Percentiles rank a stretch among this genome's conserved stretches.
Evolutionary conservation across 2,797 vertebrate genomes (phyloP).

Genomic region (Carduelis carduelis): DNA sequence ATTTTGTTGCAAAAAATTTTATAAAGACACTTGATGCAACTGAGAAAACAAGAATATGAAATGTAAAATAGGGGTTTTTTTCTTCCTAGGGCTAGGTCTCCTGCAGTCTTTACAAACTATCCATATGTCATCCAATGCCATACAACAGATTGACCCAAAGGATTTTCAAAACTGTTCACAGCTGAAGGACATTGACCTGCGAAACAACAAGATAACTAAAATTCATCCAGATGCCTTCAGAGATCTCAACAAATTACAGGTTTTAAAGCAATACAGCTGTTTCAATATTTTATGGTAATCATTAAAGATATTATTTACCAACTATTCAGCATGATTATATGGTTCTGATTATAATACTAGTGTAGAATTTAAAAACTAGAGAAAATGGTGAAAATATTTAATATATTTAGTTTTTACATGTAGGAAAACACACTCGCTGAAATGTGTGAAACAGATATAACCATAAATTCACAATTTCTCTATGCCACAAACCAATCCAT

Average conservation of each 20-base stretch:
- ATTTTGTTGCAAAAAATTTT: not conserved
- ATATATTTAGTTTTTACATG: not conserved
- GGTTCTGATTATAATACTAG: not conserved
- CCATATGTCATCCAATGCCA: constrained; percentile 82
- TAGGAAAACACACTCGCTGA: not conserved
- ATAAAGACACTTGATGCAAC: not conserved
- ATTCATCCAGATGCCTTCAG: constrained; percentile 81
- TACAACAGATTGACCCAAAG: constrained; percentile 67
- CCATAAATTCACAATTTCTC: not conserved
- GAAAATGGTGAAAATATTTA: not conserved
- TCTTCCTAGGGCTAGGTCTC: constrained; percentile 65
- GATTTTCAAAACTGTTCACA: constrained; percentile 78
- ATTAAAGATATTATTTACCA: not conserved
- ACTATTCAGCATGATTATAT: not conserved
- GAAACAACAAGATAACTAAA: constrained; percentile 81
- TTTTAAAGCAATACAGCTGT: constrained; percentile 44
- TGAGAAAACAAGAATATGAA: not conserved
- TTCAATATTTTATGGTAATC: not conserved
- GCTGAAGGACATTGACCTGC: constrained; percentile 80
- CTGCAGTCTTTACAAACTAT: constrained; percentile 77
- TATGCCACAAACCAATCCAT: not conserved
- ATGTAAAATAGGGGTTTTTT: not conserved
- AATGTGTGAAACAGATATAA: not conserved
- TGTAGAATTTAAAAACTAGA: not conserved
- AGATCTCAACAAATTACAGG: constrained; percentile 80